Conservation (phyloP, 2,797 vertebrate species). For the Pygocentrus nattereri region DNA sequence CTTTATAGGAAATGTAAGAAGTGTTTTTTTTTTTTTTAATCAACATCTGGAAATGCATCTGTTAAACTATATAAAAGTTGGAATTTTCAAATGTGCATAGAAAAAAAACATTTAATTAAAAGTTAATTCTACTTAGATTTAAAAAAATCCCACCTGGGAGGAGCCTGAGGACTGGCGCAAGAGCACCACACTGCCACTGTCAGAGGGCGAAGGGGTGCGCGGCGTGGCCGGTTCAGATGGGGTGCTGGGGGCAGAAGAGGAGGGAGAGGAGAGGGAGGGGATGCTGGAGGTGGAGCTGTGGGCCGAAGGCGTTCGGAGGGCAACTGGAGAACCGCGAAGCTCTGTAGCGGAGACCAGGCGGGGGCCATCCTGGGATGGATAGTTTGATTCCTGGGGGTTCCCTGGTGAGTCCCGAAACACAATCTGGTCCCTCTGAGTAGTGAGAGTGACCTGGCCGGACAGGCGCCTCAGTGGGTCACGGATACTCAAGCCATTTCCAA, state of each 20-base stretch:
- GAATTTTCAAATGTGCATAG: too few species aligned
- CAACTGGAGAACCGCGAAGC: conserved; percentile 65
- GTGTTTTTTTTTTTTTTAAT: too few species aligned
- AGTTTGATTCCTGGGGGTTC: conserved; percentile 45
- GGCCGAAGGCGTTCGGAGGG: conserved; percentile 18
- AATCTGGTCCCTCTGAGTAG: conserved; percentile 71
- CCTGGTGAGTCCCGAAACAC: conserved; percentile 59
- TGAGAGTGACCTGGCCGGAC: conserved; percentile 56
- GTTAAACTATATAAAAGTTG: too few species aligned
- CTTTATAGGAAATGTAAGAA: too few species aligned
- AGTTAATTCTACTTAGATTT: too few species aligned
- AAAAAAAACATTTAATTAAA: too few species aligned
- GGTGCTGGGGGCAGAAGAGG: conserved; percentile 55
- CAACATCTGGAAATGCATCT: too few species aligned
- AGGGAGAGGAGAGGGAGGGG: conserved; percentile 44
- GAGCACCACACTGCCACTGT: conserved; percentile 52
- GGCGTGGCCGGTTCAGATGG: conserved; percentile 77
- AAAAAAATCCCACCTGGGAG: conserved; percentile 56
- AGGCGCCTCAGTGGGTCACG: conserved; percentile 49
- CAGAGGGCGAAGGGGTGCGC: conserved; percentile 70
- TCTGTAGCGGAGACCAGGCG: conserved; percentile 57
- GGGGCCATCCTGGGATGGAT: conserved; percentile 50
- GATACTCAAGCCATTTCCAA: conserved; percentile 55
- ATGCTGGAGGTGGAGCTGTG: conserved; percentile 52
- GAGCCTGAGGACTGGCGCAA: conserved; percentile 63